Base-by-base conservation (phyloP, 2,888 invertebrate genomes). In the Sipha maydis region DNA sequence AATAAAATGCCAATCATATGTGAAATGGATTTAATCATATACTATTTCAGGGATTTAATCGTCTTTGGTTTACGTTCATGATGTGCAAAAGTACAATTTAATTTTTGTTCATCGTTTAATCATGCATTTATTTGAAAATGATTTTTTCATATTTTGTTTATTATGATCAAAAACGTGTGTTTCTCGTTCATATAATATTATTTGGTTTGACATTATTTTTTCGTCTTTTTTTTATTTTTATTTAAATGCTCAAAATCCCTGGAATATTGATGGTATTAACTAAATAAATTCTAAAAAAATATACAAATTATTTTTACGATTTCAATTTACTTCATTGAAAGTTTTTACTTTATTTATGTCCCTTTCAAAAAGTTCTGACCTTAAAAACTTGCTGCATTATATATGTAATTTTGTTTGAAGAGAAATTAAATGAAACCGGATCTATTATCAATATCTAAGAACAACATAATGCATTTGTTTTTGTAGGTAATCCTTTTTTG, bases 401-500 rank as follows among this genome's bases (percentile, higher is more conserved):
- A 54, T 28, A 17, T 17, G 41, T 76, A 25, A 76, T 67, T 67
- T 61, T 28, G 41, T 77, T 48, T 31, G 41, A 31, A 85, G 84
- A 85, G 84, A 76, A 85, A 67, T 77, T 41, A 76, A 76, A 84
- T 5, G 75, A 85, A 85, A 77, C 76, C 76, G 84, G 84, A 85
- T 85, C 84, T 77, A 67, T 85, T 76, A 76, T 84, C 41, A 61
- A 41, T 61, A 84, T 67, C 38, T 25, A 67, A 61, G 41, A 61
- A 76, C 83, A 61, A 84, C 61, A 76, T 41, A 76, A 77, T 85
- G 25, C 41, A 41, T 85, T 85, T 83, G 71, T 34, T 83, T 54
- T 71, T 79, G 73, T 80, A 82, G 75, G 61, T 82, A 80, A 82
- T 80, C 56, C 61, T 80, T 79, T 88, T 88, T 86, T 86, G 79